phyloP scores from a whole-genome alignment of 2,113 vertebrate genomes.

The Lutjanus erythropterus region DNA sequence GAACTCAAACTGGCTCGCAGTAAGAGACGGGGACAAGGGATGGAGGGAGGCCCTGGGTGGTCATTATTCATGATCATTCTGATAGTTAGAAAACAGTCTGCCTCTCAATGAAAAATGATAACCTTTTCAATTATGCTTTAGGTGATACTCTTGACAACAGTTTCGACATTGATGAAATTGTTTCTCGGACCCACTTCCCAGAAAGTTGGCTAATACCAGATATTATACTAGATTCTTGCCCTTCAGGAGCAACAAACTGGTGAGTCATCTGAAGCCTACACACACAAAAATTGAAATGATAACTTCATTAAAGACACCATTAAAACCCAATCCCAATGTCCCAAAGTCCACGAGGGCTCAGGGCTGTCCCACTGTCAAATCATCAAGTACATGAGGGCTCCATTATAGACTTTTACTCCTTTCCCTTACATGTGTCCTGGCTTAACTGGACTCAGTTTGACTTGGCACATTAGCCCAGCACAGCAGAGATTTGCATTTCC shows the following conservation, averaged over 20 bases:
- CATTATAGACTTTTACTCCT: no score
- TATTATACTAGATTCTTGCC: constrained; percentile 61
- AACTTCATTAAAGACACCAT: neutral
- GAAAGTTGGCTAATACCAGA: constrained; percentile 83
- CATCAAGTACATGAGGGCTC: no score
- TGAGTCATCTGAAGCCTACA: constrained; percentile 26
- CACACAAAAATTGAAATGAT: neutral
- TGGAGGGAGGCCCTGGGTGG: no score
- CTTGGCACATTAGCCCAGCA: no score
- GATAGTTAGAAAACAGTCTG: neutral
- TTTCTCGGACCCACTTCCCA: constrained; percentile 72
- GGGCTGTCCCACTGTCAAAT: no score
- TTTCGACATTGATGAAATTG: constrained; percentile 72
- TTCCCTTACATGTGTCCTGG: no score
- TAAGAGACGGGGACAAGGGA: constrained; percentile 55
- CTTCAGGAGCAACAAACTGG: constrained; percentile 31
- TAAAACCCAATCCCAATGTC: neutral
- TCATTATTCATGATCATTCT: neutral
- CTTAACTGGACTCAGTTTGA: no score
- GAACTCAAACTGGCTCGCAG: constrained; percentile 69
- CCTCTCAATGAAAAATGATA: neutral
- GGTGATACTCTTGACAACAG: constrained; percentile 56
- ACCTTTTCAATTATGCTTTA: constrained; percentile 18
- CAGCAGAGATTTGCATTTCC: no score
- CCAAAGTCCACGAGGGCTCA: no score